Percentiles rank a stretch among this genome's conserved stretches.
Conservation (phyloP, 2,888 invertebrate species). For the Agrilus biguttatus region DNA sequence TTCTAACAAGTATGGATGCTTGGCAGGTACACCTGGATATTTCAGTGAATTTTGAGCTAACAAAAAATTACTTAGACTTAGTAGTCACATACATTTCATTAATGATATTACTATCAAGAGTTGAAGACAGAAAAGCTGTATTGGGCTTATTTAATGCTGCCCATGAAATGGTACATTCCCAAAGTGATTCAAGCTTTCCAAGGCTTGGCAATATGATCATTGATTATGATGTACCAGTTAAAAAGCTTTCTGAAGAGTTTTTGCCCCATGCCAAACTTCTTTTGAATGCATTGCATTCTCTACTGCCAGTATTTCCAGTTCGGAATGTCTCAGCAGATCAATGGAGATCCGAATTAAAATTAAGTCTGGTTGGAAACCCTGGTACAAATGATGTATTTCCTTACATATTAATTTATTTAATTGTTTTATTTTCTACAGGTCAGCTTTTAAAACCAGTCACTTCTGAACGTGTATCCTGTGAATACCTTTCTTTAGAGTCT, state of each 20-base stretch:
- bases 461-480: conserved; percentile 94
- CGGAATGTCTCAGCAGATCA: conserved; percentile 88
- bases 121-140: conserved; percentile 96
- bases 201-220: conserved; percentile 94
- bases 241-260: conserved; percentile 93
- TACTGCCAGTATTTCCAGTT: conserved; percentile 75
- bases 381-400: conserved; percentile 24
- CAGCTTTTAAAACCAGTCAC: conserved; percentile 87
- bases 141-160: conserved; percentile 95
- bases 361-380: conserved; percentile 89
- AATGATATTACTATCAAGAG: conserved; percentile 94
- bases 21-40: conserved; percentile 91
- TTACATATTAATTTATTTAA: too few species aligned
- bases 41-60: conserved; percentile 89
- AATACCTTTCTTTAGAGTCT: conserved; percentile 86
- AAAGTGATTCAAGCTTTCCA: conserved; percentile 84
- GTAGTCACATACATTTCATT: conserved; percentile 87
- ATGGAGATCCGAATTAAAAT: conserved; percentile 84
- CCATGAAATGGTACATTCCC: conserved; percentile 87
- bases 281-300: conserved; percentile 72
- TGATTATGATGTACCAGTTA: conserved; percentile 91
- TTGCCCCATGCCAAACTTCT: conserved; percentile 83
- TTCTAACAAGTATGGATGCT: conserved; percentile 90
- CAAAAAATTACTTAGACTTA: conserved; percentile 88
- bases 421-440: too few species aligned